Conservation (phyloP, 2,113 vertebrate genomes). For the Ailurus styani region DNA sequence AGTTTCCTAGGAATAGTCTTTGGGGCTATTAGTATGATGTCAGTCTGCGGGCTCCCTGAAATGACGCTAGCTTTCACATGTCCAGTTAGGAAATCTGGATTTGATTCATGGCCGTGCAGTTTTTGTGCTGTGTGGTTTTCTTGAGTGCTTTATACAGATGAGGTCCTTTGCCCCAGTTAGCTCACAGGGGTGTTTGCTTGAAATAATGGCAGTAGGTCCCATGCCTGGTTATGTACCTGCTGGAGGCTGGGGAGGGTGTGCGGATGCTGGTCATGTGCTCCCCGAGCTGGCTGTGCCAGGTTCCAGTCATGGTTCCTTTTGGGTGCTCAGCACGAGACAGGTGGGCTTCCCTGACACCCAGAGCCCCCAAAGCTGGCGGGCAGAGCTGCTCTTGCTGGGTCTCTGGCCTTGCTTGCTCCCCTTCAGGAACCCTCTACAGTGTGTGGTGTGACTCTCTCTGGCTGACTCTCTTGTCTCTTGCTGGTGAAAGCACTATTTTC, state of each 20-base stretch:
- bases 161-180: not conserved
- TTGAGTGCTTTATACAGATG: not conserved
- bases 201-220: accelerated
- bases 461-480: not conserved
- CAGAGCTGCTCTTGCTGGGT: not conserved
- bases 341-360: not conserved
- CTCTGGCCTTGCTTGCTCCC: not conserved
- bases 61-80: not conserved
- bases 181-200: not conserved
- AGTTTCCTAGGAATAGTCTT: not conserved
- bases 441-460: accelerated
- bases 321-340: not conserved
- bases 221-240: not conserved
- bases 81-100: not conserved
- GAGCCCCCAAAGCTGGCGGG: not conserved
- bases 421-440: not conserved
- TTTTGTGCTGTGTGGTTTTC: not conserved
- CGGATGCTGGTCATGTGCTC: not conserved
- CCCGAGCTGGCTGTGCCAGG: not conserved
- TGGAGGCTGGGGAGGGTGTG: not conserved
- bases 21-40: not conserved
- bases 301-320: not conserved
- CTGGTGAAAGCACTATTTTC: not conserved
- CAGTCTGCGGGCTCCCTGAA: not conserved
- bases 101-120: not conserved